Base-by-base conservation (phyloP, 2,797 vertebrate genomes). In the Chelidonichthys spinosus region DNA sequence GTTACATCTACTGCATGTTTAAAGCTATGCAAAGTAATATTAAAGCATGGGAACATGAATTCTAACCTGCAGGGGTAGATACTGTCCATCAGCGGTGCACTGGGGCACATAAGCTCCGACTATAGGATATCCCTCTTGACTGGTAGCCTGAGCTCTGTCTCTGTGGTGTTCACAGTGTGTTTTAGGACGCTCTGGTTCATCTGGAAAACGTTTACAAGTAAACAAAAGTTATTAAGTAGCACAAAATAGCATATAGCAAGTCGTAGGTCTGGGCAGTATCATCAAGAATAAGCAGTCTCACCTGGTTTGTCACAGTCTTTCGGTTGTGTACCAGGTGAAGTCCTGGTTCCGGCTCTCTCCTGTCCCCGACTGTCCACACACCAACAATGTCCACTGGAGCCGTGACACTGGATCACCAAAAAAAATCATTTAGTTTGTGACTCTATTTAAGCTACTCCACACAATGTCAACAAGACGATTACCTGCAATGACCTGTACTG, bases 301-400 rank as follows among this genome's bases (percentile, higher is more conserved):
- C 78, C 82, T 63, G 69, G 74, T 71, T 62, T 84, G 54, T 93
- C 79, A 1, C 96, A 97, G 78, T 85, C 89, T 0, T 86, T 87
- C 0, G 76, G 84, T 0, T 84, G 47, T 13, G 86, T 66, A n/a
- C 94, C 94, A 0, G 95, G 93, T 0, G 85, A 67, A 0, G 89
- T 95, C 36, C 89, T 90, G 0, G 95, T 96, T 25, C 95, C 95
- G 0, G 85, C 52, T 59, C 93, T 90, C 86, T 97, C 96, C 56
- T 94, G 93, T 10, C 96, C 96, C 0, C 73, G 70, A 0, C 6
- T 81, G 5, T 96, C 93, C 89, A 98, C 96, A 0, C 96, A 97
- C 96, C 96, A 97, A 83, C 96, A 97, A 78, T 96, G 76, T 64
- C 96, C 96, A 0, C 93, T 94, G 78, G 95, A 94, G 11, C 93